Evolutionary conservation across 2,888 invertebrate genomes (phyloP), one percentile per base, ranked within the genome.

Genomic region (Oxycera nigricornis): DNA sequence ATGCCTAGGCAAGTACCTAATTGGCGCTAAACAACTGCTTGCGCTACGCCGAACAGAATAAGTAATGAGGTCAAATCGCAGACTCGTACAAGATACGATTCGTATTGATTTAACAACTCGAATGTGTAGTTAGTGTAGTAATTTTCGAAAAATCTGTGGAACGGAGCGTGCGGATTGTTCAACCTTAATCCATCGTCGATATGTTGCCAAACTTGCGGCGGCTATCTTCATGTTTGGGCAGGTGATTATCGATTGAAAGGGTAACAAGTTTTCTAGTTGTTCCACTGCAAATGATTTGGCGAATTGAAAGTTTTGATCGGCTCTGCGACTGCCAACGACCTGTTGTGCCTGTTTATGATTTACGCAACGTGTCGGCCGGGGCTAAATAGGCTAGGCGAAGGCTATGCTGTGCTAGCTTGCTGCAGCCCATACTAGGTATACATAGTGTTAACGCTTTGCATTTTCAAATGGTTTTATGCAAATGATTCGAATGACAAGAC

Each of bases 11-110:
- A 26, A 9, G 52, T 30, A 59, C 59, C 59, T 26, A 59, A 28
- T 59, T n/a, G 59, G 59, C 30, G 59, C 59, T 59, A 30, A 59
- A 30, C 59, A 59, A 59, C 28, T 59, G 24, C 59, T 59, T 59
- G 26, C 62, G 35, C 62, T 46, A 41, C 22, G n/a, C 26, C 9
- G 41, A 24, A 22, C 41, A 41, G 67, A 41, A 41, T 67, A 67
- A 67, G 39, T 67, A 67, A 67, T 67, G 67, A 41, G 67, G 67
- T 67, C 67, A 67, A 28, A 24, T 17, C n/a, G 14, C 41, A 67
- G 67, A 3, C 67, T 59, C 59, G 22, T 11, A 17, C 30, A 30
- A 59, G 28, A 59, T 30, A 59, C 4, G 59, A 28, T 59, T 30
- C 28, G 28, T 59, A n/a, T 30, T 59, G 59, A 59, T 59, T 59